phyloP scores from a whole-genome alignment of 2,888 invertebrate species.

The Prosapia bicincta region DNA sequence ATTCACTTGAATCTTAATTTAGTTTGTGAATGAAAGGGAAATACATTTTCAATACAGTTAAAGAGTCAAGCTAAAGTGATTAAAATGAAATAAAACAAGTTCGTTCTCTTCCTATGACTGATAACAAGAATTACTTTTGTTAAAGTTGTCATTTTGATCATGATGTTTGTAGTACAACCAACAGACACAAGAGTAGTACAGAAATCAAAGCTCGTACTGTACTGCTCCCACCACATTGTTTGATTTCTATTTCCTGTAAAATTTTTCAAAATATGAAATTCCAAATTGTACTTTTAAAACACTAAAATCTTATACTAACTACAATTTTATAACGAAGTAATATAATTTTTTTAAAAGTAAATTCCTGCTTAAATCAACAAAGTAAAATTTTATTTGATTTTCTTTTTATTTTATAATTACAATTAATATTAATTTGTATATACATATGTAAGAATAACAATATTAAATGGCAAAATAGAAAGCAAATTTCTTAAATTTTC shows the following conservation, averaged over 20 bases:
- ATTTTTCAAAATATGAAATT: constrained; percentile 7
- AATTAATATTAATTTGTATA: too few species aligned
- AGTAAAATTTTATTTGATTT: too few species aligned
- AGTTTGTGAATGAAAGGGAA: background rate
- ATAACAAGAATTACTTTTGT: constrained; percentile 22
- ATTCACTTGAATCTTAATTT: background rate
- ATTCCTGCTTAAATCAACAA: too few species aligned
- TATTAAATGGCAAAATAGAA: too few species aligned
- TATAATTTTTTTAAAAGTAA: too few species aligned
- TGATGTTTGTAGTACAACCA: constrained; percentile 22
- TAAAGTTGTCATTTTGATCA: constrained; percentile 26
- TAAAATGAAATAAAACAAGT: constrained; percentile 17
- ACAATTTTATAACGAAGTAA: too few species aligned
- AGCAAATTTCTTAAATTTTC: too few species aligned
- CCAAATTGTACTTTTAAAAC: too few species aligned
- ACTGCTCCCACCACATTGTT: constrained; percentile 55
- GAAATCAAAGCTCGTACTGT: constrained; percentile 26
- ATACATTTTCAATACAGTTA: constrained; percentile 11
- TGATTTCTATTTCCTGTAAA: constrained; percentile 62
- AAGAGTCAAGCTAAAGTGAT: constrained; percentile 23
- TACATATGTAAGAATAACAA: too few species aligned
- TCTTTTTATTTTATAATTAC: too few species aligned
- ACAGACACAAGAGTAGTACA: constrained; percentile 24
- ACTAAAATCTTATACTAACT: too few species aligned
- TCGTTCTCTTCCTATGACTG: constrained; percentile 8